A percentile compares a stretch with the other conserved stretches of the same genome.
These are phyloP conservation scores for Lithophane leautieri DNA, from an alignment of 2,888 invertebrate species.

Conservation along the genomic window DNA sequence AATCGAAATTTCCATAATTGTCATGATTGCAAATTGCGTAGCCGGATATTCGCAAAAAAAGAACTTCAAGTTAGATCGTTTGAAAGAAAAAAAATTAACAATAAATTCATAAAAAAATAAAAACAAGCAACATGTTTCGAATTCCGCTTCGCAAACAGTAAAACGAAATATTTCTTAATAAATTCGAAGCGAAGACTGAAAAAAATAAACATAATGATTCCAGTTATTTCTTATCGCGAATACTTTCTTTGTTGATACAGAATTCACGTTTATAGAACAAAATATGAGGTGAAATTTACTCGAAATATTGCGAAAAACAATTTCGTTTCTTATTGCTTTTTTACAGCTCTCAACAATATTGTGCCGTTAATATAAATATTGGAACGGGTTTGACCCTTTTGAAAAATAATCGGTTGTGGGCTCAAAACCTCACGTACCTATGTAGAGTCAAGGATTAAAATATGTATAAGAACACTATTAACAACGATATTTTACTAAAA, in stretches of 20 bases:
- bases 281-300: constrained; percentile 47
- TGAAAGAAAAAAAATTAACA: neutral
- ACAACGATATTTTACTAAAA: neutral
- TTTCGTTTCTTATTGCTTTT: constrained; percentile 48
- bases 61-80: neutral
- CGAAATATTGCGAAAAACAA: constrained; percentile 44
- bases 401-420: constrained; percentile 8
- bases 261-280: constrained; percentile 51
- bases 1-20: neutral
- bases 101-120: constrained; percentile 1
- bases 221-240: constrained; percentile 59
- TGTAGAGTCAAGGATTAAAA: neutral
- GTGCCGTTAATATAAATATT: neutral
- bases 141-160: constrained; percentile 36
- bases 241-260: constrained; percentile 50
- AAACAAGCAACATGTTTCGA: constrained; percentile 21
- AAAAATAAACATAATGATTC: constrained; percentile 39
- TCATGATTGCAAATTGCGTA: neutral
- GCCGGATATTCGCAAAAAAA: neutral
- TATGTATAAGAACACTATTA: neutral
- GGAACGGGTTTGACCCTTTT: constrained; percentile 5
- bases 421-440: neutral
- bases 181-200: constrained; percentile 33
- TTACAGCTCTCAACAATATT: constrained; percentile 14
- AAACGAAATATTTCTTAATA: constrained; percentile 52